Base-by-base conservation (phyloP, 1,140 invertebrate genomes). In the Sesamia nonagrioides region DNA sequence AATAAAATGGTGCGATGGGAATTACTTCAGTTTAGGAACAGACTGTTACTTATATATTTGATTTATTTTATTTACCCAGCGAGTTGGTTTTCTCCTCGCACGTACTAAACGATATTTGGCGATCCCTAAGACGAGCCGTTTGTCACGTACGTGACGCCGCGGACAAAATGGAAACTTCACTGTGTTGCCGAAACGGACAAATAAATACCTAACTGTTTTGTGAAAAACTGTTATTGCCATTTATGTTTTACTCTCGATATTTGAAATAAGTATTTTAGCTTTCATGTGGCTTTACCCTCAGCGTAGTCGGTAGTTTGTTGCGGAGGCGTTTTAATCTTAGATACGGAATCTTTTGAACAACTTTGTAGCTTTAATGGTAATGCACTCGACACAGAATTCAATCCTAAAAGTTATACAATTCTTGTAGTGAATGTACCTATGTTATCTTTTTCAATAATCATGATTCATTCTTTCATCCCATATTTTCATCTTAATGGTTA, bases 41-140 rank as follows among this genome's bases (percentile, higher is more conserved):
- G 88, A 85, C 87, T 91, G 91, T 93, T 92, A 90, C 88, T 89
- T 92, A 88, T 90, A 89, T 91, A 89, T 93, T 93, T 92, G 93
- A 93, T 95, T 95, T 94, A 93, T 92, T 93, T 94, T 94, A 94
- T 94, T 94, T 94, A 94, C 89, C 89, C 91, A 86, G 80, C 84
- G 89, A 88, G 91, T 92, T 89, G 92, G 92, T 92, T 94, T 94
- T 90, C 92, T 92, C 82, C 87, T 89, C 86, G 87, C 93, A 95
- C 93, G 92, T 94, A 94, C 91, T 95, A 95, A 94, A 93, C 93
- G 93, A 94, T 95, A 95, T 95, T 95, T 95, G 93, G 93, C 93
- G 91, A 95, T 95, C 93, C 91, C 92, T 92, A 92, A 94, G 93
- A 95, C 92, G 92, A 92, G 83, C 86, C 86, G 92, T 93, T 93